phyloP scores from a whole-genome alignment of 2,113 vertebrate species.

The Sisor rabdophorus region DNA sequence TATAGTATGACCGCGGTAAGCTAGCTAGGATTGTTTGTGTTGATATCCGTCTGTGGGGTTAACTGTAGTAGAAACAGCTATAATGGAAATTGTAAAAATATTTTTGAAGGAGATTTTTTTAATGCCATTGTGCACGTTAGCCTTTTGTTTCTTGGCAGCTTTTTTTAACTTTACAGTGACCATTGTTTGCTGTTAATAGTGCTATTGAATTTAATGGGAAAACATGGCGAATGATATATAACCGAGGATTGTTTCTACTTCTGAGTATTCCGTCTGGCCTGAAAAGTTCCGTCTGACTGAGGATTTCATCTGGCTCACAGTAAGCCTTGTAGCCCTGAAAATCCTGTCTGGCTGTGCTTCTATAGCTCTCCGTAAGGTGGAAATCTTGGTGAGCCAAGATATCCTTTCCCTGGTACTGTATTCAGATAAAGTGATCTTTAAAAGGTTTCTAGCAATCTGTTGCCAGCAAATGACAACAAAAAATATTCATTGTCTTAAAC shows the following conservation, averaged over 20 bases:
- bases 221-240: slow-evolving; percentile 57
- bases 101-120: slow-evolving; percentile 16
- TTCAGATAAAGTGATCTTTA: slow-evolving; percentile 28
- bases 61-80: slow-evolving; percentile 11
- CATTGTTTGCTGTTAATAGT: slow-evolving; percentile 43
- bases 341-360: slow-evolving; percentile 31
- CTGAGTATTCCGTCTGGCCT: slow-evolving; percentile 36
- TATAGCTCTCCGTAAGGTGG: slow-evolving; percentile 36
- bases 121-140: slow-evolving; percentile 2
- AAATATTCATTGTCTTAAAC: slow-evolving; percentile 21
- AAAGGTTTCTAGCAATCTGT: slow-evolving; percentile 11
- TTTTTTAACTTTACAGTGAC: slow-evolving; percentile 18
- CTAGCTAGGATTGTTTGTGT: neutral
- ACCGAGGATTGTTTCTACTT: slow-evolving; percentile 23
- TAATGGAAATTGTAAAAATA: slow-evolving; percentile 9
- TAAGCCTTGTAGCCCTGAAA: slow-evolving; percentile 25
- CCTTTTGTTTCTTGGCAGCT: slow-evolving; percentile 23
- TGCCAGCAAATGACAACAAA: slow-evolving; percentile 25
- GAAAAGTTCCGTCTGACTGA: slow-evolving; percentile 40
- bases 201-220: slow-evolving; percentile 44
- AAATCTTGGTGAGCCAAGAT: slow-evolving; percentile 30
- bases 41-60: slow-evolving; percentile 1
- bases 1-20: slow-evolving; percentile 18
- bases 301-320: slow-evolving; percentile 43
- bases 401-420: slow-evolving; percentile 26